Percentiles rank a stretch among this genome's conserved stretches.
Evolutionary conservation across 1,140 invertebrate species (phyloP).

Genomic region (Panagrolaimus sp.): DNA sequence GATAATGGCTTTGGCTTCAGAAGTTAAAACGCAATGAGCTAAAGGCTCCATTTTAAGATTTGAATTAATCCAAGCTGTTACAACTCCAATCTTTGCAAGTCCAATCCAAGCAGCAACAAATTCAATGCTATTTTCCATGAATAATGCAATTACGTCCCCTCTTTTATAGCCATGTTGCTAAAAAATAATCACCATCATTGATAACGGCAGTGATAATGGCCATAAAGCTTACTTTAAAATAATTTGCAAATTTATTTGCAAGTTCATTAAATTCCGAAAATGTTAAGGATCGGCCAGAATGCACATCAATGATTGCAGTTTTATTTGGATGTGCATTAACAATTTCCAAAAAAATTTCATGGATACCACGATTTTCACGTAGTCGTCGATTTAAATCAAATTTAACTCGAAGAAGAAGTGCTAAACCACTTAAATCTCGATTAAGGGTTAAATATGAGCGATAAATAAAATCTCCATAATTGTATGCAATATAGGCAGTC

Average conservation of each 20-base stretch:
- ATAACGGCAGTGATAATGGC: too few species aligned
- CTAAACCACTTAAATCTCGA: conserved; percentile 53
- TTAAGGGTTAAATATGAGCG: conserved; percentile 55
- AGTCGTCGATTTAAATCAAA: conserved; percentile 46
- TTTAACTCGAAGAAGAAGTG: conserved; percentile 48
- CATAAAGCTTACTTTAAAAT: conserved; percentile 46
- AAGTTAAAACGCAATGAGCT: conserved; percentile 66
- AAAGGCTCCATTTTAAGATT: conserved; percentile 74
- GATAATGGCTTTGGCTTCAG: conserved; percentile 40
- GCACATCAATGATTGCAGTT: conserved; percentile 50
- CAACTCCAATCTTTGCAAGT: conserved; percentile 67
- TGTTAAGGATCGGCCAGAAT: conserved; percentile 37
- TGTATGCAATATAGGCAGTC: conserved; percentile 1
- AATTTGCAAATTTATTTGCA: conserved; percentile 51
- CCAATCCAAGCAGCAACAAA: conserved; percentile 60
- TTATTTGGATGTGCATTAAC: conserved; percentile 42
- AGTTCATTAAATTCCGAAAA: conserved; percentile 54
- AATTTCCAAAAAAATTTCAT: conserved; percentile 54
- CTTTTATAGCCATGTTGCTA: conserved; percentile 67
- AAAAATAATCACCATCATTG: conserved; percentile 62
- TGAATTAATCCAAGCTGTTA: conserved; percentile 79
- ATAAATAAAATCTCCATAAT: conserved; percentile 55
- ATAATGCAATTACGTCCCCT: conserved; percentile 76
- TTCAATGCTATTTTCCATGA: conserved; percentile 70
- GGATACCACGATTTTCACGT: conserved; percentile 48